These are phyloP conservation scores for Pseudopipra pipra DNA, from an alignment of 2,113 vertebrate species.

Conservation along the genomic window DNA sequence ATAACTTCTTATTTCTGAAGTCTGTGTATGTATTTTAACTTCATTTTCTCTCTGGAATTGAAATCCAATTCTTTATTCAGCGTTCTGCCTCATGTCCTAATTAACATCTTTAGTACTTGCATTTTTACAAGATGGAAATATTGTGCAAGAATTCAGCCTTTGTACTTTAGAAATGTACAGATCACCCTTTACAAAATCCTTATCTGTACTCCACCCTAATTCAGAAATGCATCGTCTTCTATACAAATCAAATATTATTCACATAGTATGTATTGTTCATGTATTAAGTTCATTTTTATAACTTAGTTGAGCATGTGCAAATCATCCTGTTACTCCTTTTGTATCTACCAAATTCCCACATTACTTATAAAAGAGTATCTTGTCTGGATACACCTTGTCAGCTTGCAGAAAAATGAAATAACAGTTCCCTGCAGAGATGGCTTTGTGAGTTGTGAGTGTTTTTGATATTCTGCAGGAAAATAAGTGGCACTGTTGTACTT, in stretches of 20 bases:
- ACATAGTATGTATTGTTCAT: background rate
- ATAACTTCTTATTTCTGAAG: background rate
- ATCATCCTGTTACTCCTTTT: background rate
- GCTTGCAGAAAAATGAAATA: background rate
- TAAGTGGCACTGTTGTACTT: background rate
- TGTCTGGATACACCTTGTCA: background rate
- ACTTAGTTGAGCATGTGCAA: background rate
- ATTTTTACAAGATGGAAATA: background rate
- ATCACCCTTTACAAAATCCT: background rate
- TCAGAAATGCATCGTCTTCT: background rate
- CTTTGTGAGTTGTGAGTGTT: background rate
- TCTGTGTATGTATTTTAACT: background rate
- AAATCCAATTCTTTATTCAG: background rate
- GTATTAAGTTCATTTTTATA: background rate
- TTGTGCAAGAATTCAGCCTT: background rate
- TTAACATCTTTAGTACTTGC: background rate
- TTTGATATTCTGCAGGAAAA: slow-evolving; percentile 18
- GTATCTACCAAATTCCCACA: background rate
- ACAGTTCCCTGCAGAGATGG: background rate
- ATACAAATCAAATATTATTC: background rate
- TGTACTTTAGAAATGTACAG: background rate
- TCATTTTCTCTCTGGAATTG: background rate
- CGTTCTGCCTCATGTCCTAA: background rate
- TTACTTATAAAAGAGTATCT: background rate
- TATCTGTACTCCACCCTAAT: background rate